These are phyloP conservation scores for Myiothlypis chrysogaster DNA, from an alignment of 2,797 vertebrate species.

Conservation along the genomic window DNA sequence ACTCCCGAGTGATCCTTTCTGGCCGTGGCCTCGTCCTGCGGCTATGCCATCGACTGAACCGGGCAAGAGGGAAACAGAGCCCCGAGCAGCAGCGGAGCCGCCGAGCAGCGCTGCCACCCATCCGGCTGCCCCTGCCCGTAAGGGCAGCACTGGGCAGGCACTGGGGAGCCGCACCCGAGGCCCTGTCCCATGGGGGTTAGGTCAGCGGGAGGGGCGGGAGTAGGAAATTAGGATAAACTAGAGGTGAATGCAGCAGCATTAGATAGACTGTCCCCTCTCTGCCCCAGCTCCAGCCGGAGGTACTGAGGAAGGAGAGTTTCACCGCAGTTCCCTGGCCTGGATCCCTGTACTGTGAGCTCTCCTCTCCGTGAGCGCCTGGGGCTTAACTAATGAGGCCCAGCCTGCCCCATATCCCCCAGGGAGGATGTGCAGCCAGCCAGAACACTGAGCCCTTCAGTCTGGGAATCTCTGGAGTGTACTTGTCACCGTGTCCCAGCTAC, in stretches of 20 bases:
- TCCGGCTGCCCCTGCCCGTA: not conserved
- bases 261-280: accelerated
- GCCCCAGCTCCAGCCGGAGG: not conserved
- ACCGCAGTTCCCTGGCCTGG: not conserved
- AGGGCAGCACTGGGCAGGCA: not conserved
- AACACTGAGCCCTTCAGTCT: not conserved
- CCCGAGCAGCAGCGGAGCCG: not conserved
- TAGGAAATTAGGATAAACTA: not conserved
- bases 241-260: not conserved
- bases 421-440: not conserved
- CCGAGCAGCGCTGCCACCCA: not conserved
- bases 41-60: not conserved
- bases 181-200: accelerated
- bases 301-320: not conserved
- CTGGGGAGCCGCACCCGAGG: not conserved
- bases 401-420: accelerated
- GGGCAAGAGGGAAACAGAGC: too few species aligned
- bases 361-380: accelerated
- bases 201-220: accelerated
- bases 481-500: too few species aligned
- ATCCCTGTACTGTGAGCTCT: not conserved
- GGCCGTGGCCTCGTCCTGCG: not conserved
- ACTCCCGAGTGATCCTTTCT: not conserved
- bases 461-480: accelerated
- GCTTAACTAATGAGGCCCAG: not conserved